Conservation (phyloP, 1,140 invertebrate genomes). For the Lanistes nyassanus region DNA sequence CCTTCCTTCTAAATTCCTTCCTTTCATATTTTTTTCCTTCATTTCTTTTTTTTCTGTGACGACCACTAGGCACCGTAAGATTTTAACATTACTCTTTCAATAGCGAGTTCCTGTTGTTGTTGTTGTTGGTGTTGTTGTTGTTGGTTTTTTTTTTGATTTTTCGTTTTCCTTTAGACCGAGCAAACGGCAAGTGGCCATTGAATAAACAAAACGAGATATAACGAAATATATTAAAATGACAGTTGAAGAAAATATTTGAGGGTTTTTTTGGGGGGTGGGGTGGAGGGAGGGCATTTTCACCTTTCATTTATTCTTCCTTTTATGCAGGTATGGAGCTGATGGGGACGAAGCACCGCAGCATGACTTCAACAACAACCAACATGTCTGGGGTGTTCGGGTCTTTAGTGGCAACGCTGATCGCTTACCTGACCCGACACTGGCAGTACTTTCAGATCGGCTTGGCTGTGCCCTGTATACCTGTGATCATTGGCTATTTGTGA, state of each 20-base stretch:
- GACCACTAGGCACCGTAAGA: background rate
- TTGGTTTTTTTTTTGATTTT: too few species aligned
- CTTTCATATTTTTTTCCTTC: background rate
- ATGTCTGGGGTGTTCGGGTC: background rate
- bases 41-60: background rate
- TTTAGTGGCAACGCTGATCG: background rate
- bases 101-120: too few species aligned
- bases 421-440: background rate
- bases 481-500: background rate
- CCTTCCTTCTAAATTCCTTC: background rate
- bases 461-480: background rate
- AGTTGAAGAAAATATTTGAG: background rate
- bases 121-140: too few species aligned
- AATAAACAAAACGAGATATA: too few species aligned
- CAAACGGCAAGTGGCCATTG: too few species aligned
- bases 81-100: background rate
- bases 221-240: background rate
- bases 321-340: background rate
- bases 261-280: background rate
- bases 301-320: background rate
- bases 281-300: background rate
- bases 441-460: background rate
- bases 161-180: too few species aligned
- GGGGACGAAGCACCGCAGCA: background rate
- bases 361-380: background rate